phyloP scores from a whole-genome alignment of 2,113 vertebrate genomes.

The Tragelaphus buxtoni region DNA sequence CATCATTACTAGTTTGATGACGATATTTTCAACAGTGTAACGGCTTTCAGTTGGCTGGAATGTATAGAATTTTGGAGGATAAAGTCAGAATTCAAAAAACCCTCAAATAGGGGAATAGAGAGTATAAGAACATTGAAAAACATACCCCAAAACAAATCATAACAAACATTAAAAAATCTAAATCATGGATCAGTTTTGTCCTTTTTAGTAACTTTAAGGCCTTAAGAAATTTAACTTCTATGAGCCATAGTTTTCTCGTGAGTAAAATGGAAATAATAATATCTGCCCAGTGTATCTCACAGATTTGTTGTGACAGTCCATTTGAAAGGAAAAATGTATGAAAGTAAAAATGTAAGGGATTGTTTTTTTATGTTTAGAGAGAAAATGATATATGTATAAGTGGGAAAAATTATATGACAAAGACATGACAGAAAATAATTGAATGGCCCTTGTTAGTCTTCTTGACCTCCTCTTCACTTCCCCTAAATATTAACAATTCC shows the following conservation, averaged over 20 bases:
- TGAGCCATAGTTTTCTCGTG: neutral
- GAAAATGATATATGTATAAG: neutral
- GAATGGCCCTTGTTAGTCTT: neutral
- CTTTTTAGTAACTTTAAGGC: neutral
- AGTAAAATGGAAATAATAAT: neutral
- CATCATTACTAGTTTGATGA: neutral
- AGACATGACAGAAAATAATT: neutral
- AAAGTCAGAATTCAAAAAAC: neutral
- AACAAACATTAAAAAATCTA: neutral
- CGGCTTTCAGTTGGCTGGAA: neutral
- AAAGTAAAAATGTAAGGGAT: neutral
- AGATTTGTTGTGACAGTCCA: neutral
- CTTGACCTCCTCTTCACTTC: neutral
- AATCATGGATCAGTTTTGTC: neutral
- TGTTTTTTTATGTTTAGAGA: neutral
- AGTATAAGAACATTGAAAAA: neutral
- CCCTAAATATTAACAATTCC: neutral
- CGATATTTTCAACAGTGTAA: neutral
- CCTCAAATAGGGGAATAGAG: neutral
- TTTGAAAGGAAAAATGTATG: neutral
- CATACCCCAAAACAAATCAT: neutral
- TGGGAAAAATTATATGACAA: neutral
- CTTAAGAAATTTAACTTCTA: neutral
- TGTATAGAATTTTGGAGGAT: neutral
- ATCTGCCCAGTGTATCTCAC: neutral